Conservation (phyloP, 1,140 invertebrate species). For the Bradynema listronoti region DNA sequence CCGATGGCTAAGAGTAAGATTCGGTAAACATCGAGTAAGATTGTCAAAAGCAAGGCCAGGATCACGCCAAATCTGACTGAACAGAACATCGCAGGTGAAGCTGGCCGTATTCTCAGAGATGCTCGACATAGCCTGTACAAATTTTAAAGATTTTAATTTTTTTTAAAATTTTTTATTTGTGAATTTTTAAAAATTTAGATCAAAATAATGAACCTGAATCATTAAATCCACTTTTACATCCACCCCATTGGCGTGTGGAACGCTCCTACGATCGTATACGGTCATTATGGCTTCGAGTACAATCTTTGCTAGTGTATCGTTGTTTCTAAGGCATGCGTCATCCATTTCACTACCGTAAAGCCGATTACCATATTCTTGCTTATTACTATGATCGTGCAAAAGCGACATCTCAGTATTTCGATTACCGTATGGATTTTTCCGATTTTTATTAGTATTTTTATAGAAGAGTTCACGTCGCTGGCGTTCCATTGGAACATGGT, state of each 20-base stretch:
- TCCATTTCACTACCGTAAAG: too few relatives aligned
- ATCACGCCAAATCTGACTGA: slow-evolving; percentile 37
- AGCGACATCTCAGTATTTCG: too few relatives aligned
- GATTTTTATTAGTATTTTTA: too few relatives aligned
- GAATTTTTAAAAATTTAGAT: too few relatives aligned
- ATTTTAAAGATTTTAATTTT: too few relatives aligned
- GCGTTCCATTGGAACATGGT: too few relatives aligned
- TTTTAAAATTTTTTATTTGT: too few relatives aligned
- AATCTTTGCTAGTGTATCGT: slow-evolving; percentile 35
- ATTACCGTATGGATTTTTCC: too few relatives aligned
- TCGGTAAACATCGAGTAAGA: slow-evolving; percentile 33
- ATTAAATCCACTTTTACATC: slow-evolving; percentile 42
- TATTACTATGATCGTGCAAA: too few relatives aligned
- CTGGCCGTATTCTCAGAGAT: slow-evolving; percentile 37
- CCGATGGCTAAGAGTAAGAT: slow-evolving; percentile 37
- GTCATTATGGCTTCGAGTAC: slow-evolving; percentile 31
- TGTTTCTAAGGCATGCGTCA: slow-evolving; percentile 20
- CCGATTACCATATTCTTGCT: too few relatives aligned
- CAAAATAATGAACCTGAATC: slow-evolving; percentile 35
- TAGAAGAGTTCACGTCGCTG: too few relatives aligned
- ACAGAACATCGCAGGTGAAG: slow-evolving; percentile 36
- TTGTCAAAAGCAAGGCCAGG: slow-evolving; percentile 37
- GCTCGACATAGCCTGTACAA: too few relatives aligned
- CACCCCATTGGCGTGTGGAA: slow-evolving; percentile 30
- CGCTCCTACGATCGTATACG: slow-evolving; percentile 23